phyloP scores from a whole-genome alignment of 2,113 vertebrate genomes.

The Muscicapa adusta region DNA sequence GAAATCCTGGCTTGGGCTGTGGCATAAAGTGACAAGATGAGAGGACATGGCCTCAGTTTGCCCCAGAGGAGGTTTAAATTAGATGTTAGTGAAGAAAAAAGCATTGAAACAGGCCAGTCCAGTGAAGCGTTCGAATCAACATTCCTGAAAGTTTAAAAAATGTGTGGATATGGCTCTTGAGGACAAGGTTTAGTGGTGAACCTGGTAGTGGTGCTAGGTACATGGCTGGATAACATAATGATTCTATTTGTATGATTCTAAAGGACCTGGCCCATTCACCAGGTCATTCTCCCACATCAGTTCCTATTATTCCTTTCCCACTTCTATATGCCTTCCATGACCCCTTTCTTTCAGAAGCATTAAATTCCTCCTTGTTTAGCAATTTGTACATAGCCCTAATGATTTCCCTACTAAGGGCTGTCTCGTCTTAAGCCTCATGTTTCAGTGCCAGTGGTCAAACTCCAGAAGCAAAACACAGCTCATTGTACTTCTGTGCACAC shows the following conservation, averaged over 20 bases:
- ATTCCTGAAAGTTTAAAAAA: not conserved
- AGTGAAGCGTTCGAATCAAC: not conserved
- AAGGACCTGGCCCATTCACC: not conserved
- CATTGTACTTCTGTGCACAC: not conserved
- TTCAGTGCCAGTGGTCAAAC: not conserved
- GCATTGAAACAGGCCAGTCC: not conserved
- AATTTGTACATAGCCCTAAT: not conserved
- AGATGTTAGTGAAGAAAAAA: not conserved
- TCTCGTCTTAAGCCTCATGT: not conserved
- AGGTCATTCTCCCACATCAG: not conserved
- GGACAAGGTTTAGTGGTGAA: not conserved
- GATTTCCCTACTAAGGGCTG: not conserved
- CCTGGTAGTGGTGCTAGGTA: not conserved
- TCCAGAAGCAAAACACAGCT: not conserved
- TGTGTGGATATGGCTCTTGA: not conserved
- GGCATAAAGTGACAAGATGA: not conserved
- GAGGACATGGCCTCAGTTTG: not conserved
- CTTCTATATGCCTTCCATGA: not conserved
- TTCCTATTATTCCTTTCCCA: not conserved
- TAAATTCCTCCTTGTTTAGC: not conserved
- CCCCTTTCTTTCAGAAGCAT: not conserved
- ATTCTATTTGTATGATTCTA: not conserved
- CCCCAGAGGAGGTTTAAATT: not conserved
- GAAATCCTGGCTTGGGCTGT: not conserved
- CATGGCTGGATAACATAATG: not conserved